Evolutionary conservation across 2,113 vertebrate species (phyloP).

Genomic region (Amia ocellicauda): DNA sequence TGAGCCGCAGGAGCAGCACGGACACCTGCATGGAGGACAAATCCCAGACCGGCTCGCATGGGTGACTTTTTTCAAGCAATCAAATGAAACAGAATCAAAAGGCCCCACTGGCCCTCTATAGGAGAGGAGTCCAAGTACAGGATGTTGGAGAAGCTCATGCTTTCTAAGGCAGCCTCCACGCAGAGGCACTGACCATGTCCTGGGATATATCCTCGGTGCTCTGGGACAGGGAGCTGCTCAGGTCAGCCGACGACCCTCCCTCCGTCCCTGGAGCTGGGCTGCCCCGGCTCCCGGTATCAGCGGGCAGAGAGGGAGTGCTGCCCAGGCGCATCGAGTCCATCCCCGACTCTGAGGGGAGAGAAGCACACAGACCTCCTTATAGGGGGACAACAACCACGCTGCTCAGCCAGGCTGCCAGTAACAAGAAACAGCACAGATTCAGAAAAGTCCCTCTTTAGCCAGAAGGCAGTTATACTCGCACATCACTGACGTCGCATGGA

Average conservation of each 20-base stretch:
- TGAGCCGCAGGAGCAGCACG: constrained; percentile 76
- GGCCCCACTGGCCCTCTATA: no score
- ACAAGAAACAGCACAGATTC: not conserved
- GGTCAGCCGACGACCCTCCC: constrained; percentile 67
- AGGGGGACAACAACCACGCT: not conserved
- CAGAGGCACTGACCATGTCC: constrained; percentile 74
- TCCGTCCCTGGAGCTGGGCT: constrained; percentile 68
- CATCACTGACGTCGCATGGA: no score
- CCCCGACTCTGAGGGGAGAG: constrained; percentile 70
- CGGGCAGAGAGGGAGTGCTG: constrained; percentile 44
- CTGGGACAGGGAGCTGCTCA: constrained; percentile 79
- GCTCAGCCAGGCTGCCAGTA: not conserved
- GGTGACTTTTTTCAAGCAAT: no score
- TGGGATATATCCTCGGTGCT: constrained; percentile 71
- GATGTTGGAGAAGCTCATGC: no score
- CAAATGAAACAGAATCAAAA: no score
- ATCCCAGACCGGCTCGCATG: no score
- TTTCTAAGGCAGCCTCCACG: no score
- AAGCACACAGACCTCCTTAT: no score
- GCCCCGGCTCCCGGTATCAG: constrained; percentile 40
- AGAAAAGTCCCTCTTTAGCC: no score
- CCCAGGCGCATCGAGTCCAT: constrained; percentile 65
- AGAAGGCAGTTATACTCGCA: no score
- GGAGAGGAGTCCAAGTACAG: no score
- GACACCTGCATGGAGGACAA: constrained; percentile 70